Base-by-base conservation (phyloP, 2,888 invertebrate species). In the Macrophya annulata region DNA sequence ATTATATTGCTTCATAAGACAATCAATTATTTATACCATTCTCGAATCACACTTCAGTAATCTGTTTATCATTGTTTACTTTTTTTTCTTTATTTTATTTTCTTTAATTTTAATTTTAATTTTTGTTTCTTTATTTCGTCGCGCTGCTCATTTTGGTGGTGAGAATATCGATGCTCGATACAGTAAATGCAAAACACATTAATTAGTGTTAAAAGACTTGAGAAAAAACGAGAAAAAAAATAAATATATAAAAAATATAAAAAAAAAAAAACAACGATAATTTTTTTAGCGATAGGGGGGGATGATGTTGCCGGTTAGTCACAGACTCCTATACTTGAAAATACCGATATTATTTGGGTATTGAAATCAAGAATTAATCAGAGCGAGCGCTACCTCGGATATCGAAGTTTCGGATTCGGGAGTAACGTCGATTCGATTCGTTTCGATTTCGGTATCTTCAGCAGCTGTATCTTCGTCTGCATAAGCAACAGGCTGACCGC, bases 391-490 rank as follows among this genome's bases (percentile, higher is more conserved):
- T 90, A 92, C 91, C 91, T 92, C 92, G 86, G 89, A 88, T n/a
- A 87, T 87, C 84, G 90, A 91, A 83, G 87, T 88, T 81, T 91
- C 91, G 85, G 91, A 91, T 85, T 93, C 93, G 51, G 92, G 92
- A 15, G 92, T 76, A 62, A 85, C 76, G 62, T 77, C 76, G 76
- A 85, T 72, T 62, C 84, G 83, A 31, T 65, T 83, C 83, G 68
- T 83, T 83, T 83, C 83, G 48, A 83, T 83, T 40, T 83, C 71
- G 68, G 2, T 68, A 31, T 83, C 68, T n/a, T 9, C 15, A 21
- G 48, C 68, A 8, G 40, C 12, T 8, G 31, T 68, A 12, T 72
- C 40, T n/a, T 45, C 8, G 65, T 65, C n/a, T 31, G 37, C 15
- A 37, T 12, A 21, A 40, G 40, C 43, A n/a, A 43, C 43, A n/a